Percentiles rank a stretch among this genome's conserved stretches.
Evolutionary conservation across 2,797 vertebrate genomes (phyloP).

Genomic region (Aulostomus chinensis): DNA sequence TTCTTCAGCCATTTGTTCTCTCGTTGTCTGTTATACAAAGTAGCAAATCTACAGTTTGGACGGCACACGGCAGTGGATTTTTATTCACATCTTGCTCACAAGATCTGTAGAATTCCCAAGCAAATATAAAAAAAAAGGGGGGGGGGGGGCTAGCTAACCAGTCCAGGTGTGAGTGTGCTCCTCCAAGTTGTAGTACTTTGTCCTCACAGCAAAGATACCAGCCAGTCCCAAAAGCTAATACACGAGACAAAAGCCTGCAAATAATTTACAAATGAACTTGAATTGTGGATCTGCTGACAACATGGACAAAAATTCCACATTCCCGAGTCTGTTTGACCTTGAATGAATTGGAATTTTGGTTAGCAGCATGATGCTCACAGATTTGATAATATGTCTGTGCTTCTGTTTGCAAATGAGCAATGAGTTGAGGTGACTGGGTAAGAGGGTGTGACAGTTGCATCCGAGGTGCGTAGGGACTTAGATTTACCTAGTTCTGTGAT

Average conservation of each 20-base stretch:
- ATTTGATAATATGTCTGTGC: constrained; percentile 21
- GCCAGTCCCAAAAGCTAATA: not conserved
- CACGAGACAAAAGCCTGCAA: constrained; percentile 23
- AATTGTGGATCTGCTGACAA: constrained; percentile 28
- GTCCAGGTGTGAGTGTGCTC: constrained; percentile 37
- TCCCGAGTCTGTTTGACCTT: constrained; percentile 30
- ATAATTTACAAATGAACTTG: constrained; percentile 2
- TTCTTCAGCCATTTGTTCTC: too few relatives aligned
- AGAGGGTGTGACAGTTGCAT: constrained; percentile 24
- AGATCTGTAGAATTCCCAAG: too few relatives aligned
- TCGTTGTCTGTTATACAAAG: too few relatives aligned
- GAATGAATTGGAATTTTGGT: constrained; percentile 59
- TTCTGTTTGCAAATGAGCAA: constrained; percentile 39
- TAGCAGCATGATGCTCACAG: constrained; percentile 24
- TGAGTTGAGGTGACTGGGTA: constrained; percentile 37
- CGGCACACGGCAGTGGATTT: too few relatives aligned
- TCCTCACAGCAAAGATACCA: constrained; percentile 13
- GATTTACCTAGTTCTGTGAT: constrained; percentile 97
- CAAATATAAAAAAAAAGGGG: too few relatives aligned
- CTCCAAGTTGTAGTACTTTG: constrained; percentile 36
- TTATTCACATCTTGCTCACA: too few relatives aligned
- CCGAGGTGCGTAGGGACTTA: not conserved
- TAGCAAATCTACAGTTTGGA: too few relatives aligned
- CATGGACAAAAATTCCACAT: constrained; percentile 55
- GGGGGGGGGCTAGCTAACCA: too few relatives aligned